Base-by-base conservation (phyloP, 2,113 vertebrate genomes). In the Catharus minimus region DNA sequence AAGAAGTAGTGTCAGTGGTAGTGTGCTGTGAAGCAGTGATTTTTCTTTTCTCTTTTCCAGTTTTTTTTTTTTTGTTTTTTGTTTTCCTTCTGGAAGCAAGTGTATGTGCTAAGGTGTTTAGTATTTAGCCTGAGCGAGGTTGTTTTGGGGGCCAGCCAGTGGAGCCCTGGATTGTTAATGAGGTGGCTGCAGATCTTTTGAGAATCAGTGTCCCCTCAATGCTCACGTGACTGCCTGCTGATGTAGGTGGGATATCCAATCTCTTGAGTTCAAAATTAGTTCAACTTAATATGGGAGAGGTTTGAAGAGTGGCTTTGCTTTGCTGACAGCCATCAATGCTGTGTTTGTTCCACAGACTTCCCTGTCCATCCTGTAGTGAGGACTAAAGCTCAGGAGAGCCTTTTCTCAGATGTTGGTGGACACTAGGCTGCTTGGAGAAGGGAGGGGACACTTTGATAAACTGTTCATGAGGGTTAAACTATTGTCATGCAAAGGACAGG, bases 221-320 rank as follows among this genome's bases (percentile, higher is more conserved):
- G 49, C 79, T 86, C 89, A 91, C 24, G 14, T 91, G 82, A 60
- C 38, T 32, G 58, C 60, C 78, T 2, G 9, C 66, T 85, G 77
- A 55, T 89, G 64, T 69, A 90, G 66, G 81, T 88, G 78, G 36
- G 74, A 66, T 92, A 93, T 92, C 60, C 92, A 78, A 76, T 96
- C 86, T 84, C 86, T 86, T 52, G 46, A 85, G 74, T 90, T 94
- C 77, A 84, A 92, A 93, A 93, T 95, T 80, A 91, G 88, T 91
- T 85, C 76, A 67, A 7, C 66, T 74, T 71, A 56, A 41, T 69
- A 73, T 28, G 43, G 71, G 64, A 82, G 52, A 76, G 39, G 62
- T 84, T 78, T 47, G 52, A 86, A 79, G 71, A 38, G 62, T 66
- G 43, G 28, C 30, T 88, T 90, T 62, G 44, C 80, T 90, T 86